Evolutionary conservation across 2,113 vertebrate species (phyloP).

Genomic region (Tetraodon nigroviridis): DNA sequence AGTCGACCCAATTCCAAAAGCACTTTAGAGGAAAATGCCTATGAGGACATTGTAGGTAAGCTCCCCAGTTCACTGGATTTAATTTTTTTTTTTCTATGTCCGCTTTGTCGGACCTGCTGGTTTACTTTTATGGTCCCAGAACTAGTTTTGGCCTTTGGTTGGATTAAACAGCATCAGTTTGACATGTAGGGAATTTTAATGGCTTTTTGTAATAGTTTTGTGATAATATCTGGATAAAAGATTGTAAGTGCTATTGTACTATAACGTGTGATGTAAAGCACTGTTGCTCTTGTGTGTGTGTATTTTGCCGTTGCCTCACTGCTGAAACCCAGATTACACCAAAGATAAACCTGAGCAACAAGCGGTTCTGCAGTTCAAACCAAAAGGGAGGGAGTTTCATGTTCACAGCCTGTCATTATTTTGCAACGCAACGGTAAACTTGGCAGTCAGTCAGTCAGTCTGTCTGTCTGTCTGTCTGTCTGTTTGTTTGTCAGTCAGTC

Average conservation of each 20-base stretch:
- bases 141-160: not conserved
- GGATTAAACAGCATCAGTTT: not conserved
- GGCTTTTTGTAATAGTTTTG: not conserved
- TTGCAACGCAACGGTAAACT: not conserved
- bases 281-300: not conserved
- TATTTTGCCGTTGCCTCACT: not conserved
- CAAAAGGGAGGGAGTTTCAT: not conserved
- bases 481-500: too few species aligned
- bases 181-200: not conserved
- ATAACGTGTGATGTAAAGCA: not conserved
- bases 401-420: not conserved
- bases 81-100: not conserved
- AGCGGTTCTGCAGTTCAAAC: not conserved
- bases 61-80: slow-evolving; percentile 1
- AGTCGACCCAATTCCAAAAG: slow-evolving; percentile 87
- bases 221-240: not conserved
- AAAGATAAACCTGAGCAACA: not conserved
- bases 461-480: too few species aligned
- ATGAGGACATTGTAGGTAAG: slow-evolving; percentile 98
- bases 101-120: not conserved
- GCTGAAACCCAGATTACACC: not conserved
- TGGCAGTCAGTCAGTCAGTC: not conserved
- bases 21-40: slow-evolving; percentile 98
- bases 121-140: not conserved
- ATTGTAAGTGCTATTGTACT: too few species aligned